Evolutionary conservation across 2,888 invertebrate genomes (phyloP), one percentile per base, ranked within the genome.

Genomic region (Aphodius sticticus): DNA sequence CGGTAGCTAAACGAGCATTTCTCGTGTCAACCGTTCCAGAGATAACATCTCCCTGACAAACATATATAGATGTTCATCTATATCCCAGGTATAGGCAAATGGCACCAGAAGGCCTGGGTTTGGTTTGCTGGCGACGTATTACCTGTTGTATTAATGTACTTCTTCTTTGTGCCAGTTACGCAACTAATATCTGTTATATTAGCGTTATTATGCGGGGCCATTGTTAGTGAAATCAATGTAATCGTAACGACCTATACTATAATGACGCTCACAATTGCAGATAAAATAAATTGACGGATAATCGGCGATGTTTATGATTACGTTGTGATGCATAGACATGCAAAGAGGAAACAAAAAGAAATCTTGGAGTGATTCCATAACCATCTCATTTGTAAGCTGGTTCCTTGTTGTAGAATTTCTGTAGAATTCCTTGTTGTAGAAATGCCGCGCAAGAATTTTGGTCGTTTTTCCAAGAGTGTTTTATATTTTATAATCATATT

Each of bases 91-190:
- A 26, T 26, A 1, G 6, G 9, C 53, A 12, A 53, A 53, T 53
- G 53, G 53, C 53, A 53, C 53, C 53, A 12, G 1, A 53, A 26
- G 26, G 26, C 26, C 26, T 26, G 26, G 26, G 26, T 26, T 26
- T 2, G 26, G 26, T 26, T 26, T 26, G 26, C 3, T 1, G 9
- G 4, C 53, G 12, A 7, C 53, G 12, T 12, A 9, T 53, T 53
- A 53, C 53, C 53, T 53, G 53, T 53, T 53, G 53, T 53, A 53
- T 53, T 53, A 53, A 53, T 53, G 53, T 53, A 53, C 53, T 53
- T 53, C 53, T 53, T 53, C 53, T 53, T 53, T 53, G 53, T 53
- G 53, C 53, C 53, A 2, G 53, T 53, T 53, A 53, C 53, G 53
- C 53, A 53, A 53, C 9, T 53, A 53, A 53, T 53, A 53, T 53